Percentiles rank a stretch among this genome's conserved stretches.
Evolutionary conservation across 2,113 vertebrate genomes (phyloP).

Genomic region (Oplegnathus fasciatus): DNA sequence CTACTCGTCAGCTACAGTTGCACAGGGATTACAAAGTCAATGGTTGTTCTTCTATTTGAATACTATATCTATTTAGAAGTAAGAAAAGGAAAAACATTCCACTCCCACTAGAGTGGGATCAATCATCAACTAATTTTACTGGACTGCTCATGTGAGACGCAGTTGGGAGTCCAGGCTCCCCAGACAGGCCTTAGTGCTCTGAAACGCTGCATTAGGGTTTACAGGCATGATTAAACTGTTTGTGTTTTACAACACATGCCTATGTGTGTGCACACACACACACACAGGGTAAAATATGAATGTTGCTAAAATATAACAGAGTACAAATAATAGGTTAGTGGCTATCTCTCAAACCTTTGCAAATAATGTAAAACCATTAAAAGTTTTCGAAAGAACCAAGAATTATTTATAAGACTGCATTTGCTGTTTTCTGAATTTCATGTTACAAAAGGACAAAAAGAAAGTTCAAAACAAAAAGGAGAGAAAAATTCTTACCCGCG

Average conservation of each 20-base stretch:
- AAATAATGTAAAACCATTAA: slow-evolving; percentile 42
- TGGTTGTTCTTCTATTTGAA: slow-evolving; percentile 89
- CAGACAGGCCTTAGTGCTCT: slow-evolving; percentile 71
- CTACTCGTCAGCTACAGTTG: slow-evolving; percentile 83
- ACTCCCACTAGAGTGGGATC: slow-evolving; percentile 82
- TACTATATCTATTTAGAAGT: slow-evolving; percentile 85
- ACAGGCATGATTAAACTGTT: slow-evolving; percentile 80
- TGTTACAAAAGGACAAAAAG: neutral
- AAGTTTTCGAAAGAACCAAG: slow-evolving; percentile 32
- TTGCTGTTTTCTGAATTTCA: slow-evolving; percentile 1
- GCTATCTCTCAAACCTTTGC: slow-evolving; percentile 22
- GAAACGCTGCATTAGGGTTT: slow-evolving; percentile 76
- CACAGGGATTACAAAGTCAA: slow-evolving; percentile 89
- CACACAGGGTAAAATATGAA: slow-evolving; percentile 39
- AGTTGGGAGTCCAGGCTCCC: slow-evolving; percentile 76
- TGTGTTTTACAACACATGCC: slow-evolving; percentile 65
- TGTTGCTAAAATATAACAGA: slow-evolving; percentile 36
- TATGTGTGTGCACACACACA: slow-evolving; percentile 13
- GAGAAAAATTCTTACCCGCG: neutral
- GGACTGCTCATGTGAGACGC: slow-evolving; percentile 84
- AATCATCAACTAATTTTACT: slow-evolving; percentile 88
- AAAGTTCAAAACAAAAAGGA: slow-evolving; percentile 14
- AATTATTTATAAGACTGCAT: slow-evolving; percentile 14
- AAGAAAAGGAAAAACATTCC: slow-evolving; percentile 58
- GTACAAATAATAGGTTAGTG: slow-evolving; percentile 44